Conservation (phyloP, 92 coral and sea anemone genomes). For the Zoanthus solanderi region DNA sequence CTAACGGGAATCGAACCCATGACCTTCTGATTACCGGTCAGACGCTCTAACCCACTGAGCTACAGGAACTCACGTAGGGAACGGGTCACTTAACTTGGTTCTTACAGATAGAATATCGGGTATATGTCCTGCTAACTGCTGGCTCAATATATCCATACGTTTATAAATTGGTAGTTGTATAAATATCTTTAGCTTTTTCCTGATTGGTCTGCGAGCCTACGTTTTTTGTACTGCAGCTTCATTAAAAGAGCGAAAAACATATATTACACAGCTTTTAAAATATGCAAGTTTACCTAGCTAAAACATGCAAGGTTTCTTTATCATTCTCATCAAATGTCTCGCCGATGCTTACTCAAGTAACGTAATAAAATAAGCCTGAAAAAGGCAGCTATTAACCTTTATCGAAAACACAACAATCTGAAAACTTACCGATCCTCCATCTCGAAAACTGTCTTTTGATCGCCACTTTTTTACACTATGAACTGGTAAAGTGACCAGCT, state of each 20-base stretch:
- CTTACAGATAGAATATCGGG: no score
- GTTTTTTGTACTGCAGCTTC: neutral
- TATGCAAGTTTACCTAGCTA: neutral
- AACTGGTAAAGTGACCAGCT: constrained; percentile 90
- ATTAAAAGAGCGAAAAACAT: neutral
- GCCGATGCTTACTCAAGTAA: neutral
- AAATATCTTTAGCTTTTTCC: neutral
- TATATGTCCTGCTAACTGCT: no score
- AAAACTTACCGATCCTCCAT: constrained; percentile 81
- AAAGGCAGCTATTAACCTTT: no score
- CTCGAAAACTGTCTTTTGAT: constrained; percentile 69
- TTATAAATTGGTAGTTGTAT: no score
- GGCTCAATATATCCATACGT: no score
- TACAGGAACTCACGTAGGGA: no score
- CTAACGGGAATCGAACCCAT: no score
- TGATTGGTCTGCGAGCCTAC: neutral
- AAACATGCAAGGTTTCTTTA: neutral
- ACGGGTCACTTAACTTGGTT: no score
- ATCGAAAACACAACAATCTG: neutral
- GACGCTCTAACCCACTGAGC: no score
- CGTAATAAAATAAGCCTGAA: neutral
- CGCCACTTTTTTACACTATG: constrained; percentile 95
- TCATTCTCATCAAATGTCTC: neutral
- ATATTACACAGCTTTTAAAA: neutral
- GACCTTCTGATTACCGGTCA: no score